Conservation (phyloP, 1,140 invertebrate species). For the Drosophila kepulauana region DNA sequence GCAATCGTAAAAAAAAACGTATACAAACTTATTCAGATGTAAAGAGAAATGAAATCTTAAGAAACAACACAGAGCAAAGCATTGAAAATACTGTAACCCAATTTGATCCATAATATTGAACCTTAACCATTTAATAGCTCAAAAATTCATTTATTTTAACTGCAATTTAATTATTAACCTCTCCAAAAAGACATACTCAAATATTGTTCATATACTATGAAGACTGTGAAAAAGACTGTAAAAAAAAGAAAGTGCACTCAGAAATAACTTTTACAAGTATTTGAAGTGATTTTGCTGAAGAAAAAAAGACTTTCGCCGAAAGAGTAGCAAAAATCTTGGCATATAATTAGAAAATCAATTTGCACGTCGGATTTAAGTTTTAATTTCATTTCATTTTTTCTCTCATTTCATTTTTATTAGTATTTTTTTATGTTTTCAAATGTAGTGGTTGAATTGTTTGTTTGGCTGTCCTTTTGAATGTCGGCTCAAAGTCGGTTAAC, state of each 20-base stretch:
- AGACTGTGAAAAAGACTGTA: background rate
- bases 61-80: no score
- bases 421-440: background rate
- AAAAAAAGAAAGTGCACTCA: constrained; percentile 3
- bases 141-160: no score
- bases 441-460: constrained; percentile 56
- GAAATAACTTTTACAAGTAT: constrained; percentile 37
- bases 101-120: no score
- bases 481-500: constrained; percentile 67
- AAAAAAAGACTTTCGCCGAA: constrained; percentile 44
- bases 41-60: no score
- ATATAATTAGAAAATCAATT: constrained; percentile 76
- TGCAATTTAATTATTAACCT: no score
- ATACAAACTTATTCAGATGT: no score
- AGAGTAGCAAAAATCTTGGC: constrained; percentile 35
- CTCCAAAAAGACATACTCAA: no score
- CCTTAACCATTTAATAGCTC: no score
- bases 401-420: constrained; percentile 1
- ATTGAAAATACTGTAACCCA: no score
- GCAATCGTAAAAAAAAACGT: no score
- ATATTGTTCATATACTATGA: no score
- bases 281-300: constrained; percentile 31
- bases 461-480: constrained; percentile 67
- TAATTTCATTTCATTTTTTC: constrained; percentile 22
- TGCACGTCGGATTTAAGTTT: constrained; percentile 69